Percentiles rank a stretch among this genome's conserved stretches.
Conservation (phyloP, 2,113 vertebrate species). For the Vulpes vulpes region DNA sequence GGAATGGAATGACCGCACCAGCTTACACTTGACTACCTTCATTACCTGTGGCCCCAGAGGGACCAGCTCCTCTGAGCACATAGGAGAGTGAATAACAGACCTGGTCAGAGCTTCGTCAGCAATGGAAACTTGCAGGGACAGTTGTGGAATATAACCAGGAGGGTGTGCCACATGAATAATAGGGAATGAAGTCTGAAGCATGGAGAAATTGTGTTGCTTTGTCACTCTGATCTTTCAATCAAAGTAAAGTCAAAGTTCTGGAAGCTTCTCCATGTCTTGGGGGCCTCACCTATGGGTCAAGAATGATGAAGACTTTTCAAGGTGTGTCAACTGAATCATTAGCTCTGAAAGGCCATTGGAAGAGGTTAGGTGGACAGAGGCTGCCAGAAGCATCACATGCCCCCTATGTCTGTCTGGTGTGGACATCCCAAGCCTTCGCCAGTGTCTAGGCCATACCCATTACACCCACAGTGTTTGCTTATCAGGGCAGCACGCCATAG, state of each 20-base stretch:
- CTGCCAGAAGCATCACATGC: not conserved
- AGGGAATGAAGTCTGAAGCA: not conserved
- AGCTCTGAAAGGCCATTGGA: not conserved
- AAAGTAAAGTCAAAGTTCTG: not conserved
- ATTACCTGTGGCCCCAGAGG: not conserved
- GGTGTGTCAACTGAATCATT: not conserved
- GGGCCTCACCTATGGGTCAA: not conserved
- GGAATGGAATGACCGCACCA: not conserved
- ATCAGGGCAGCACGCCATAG: no score
- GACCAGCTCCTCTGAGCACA: not conserved
- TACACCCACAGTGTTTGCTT: not conserved
- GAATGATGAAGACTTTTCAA: not conserved
- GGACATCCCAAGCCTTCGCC: not conserved
- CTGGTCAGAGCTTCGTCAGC: not conserved
- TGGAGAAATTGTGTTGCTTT: not conserved
- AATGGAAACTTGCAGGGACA: not conserved
- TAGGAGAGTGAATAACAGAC: not conserved
- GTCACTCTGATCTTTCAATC: not conserved
- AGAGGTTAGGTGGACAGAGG: not conserved
- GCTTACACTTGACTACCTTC: not conserved
- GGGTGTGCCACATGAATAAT: accelerated
- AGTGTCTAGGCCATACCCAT: not conserved
- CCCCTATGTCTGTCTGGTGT: not conserved
- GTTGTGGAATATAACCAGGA: not conserved
- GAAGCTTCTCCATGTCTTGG: not conserved